Evolutionary conservation across 2,113 vertebrate species (phyloP).

Genomic region (Oreochromis spilurus): DNA sequence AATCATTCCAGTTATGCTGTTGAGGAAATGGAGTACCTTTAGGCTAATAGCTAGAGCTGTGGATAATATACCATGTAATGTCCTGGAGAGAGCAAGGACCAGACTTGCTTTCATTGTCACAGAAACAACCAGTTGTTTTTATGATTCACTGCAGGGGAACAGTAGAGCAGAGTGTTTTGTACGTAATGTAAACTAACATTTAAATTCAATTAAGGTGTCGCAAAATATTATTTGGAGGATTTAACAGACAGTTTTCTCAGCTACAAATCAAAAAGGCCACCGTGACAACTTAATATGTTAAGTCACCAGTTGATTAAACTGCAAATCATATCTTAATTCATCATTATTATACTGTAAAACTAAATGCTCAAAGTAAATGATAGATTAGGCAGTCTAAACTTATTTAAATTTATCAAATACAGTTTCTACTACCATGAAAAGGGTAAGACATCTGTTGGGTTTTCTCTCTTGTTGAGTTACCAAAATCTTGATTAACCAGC

Average conservation of each 20-base stretch:
- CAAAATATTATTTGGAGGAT: neutral
- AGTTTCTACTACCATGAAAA: neutral
- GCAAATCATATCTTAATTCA: neutral
- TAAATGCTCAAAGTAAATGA: neutral
- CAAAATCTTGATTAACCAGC: neutral
- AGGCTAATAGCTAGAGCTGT: constrained; percentile 17
- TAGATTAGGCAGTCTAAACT: neutral
- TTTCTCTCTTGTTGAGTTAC: neutral
- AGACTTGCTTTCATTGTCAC: neutral
- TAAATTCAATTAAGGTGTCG: neutral
- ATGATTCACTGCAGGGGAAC: neutral
- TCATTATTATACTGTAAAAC: neutral
- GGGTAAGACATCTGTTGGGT: neutral
- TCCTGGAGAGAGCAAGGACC: neutral
- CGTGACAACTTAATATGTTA: neutral
- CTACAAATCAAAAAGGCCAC: neutral
- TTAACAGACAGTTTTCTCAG: neutral
- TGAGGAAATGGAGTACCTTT: constrained; percentile 41
- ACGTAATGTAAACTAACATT: neutral
- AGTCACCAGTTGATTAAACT: neutral
- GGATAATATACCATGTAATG: constrained; percentile 37
- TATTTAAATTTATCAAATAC: neutral
- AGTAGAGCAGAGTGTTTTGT: neutral
- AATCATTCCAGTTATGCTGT: constrained; percentile 34
- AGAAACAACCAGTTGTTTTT: neutral